Evolutionary conservation across 2,888 invertebrate genomes (phyloP).

Genomic region (Caradrina kadenii): DNA sequence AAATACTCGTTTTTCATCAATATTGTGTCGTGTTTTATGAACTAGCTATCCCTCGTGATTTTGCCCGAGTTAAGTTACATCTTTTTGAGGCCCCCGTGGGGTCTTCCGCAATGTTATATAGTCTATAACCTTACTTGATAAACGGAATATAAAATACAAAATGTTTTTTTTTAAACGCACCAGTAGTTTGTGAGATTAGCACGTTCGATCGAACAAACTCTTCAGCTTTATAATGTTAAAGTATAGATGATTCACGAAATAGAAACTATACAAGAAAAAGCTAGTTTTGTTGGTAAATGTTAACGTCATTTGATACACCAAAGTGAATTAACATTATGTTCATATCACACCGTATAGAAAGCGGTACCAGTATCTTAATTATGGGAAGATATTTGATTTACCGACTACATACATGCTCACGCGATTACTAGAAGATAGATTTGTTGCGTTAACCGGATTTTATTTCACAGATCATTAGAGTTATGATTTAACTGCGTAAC

Average conservation of each 20-base stretch:
- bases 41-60: no score
- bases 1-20: background rate
- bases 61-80: no score
- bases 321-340: conserved; percentile 25
- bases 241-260: background rate
- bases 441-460: conserved; percentile 13
- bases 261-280: conserved; percentile 11
- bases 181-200: no score
- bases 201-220: no score
- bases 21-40: background rate
- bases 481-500: conserved; percentile 6
- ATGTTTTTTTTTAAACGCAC: no score
- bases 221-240: no score
- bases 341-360: conserved; percentile 42
- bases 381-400: conserved; percentile 58
- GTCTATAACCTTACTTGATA: no score
- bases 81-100: no score
- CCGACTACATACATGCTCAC: conserved; percentile 41
- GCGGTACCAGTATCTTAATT: conserved; percentile 19
- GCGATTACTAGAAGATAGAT: conserved; percentile 21
- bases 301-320: conserved; percentile 32
- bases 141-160: no score
- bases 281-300: background rate
- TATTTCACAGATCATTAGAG: conserved; percentile 51
- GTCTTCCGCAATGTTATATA: no score